Evolutionary conservation across 2,888 invertebrate genomes (phyloP).

Genomic region (Chymomyza amoena): DNA sequence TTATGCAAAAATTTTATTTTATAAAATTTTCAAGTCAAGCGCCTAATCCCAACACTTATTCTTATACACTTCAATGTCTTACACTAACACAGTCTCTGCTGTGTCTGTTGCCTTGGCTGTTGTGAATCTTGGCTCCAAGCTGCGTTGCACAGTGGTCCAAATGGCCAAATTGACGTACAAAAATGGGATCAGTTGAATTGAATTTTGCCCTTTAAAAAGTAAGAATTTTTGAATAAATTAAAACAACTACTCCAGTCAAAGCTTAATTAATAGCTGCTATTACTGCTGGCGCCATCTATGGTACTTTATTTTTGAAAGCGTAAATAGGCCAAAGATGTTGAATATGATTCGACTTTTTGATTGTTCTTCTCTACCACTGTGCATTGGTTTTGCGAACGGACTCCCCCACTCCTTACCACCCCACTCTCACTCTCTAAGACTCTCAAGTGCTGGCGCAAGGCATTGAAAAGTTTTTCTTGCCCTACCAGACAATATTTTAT

Average conservation of each 20-base stretch:
- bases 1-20: conserved; percentile 73
- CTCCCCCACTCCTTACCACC: neutral
- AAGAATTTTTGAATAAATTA: too few relatives aligned
- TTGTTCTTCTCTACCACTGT: neutral
- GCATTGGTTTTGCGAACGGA: neutral
- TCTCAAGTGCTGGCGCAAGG: conserved; percentile 16
- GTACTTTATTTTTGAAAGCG: too few relatives aligned
- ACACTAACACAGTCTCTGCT: conserved; percentile 43
- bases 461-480: conserved; percentile 71
- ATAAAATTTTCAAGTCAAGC: conserved; percentile 73
- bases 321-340: too few relatives aligned
- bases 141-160: neutral
- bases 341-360: too few relatives aligned
- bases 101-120: neutral
- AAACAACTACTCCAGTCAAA: too few relatives aligned
- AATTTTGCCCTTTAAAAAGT: too few relatives aligned
- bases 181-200: too few relatives aligned
- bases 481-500: conserved; percentile 72
- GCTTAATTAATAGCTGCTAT: too few relatives aligned
- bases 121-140: neutral
- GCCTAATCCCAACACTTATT: conserved; percentile 73
- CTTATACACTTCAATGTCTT: conserved; percentile 71
- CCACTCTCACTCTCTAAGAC: neutral
- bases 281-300: too few relatives aligned
- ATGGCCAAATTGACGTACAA: too few relatives aligned